Evolutionary conservation across 2,113 vertebrate genomes (phyloP).

Genomic region (Osmerus mordax): DNA sequence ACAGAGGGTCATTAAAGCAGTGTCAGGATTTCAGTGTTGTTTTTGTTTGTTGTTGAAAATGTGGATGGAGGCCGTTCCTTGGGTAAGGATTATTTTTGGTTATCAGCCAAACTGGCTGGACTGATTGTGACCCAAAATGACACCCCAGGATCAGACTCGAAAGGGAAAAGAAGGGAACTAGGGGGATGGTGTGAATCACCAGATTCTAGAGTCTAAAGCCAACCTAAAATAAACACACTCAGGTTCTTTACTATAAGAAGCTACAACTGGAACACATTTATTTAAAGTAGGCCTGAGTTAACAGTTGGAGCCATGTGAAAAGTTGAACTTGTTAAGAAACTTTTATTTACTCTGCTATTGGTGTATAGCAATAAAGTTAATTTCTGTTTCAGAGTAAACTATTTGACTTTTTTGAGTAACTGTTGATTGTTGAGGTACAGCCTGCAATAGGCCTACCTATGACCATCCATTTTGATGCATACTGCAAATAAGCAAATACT

Average conservation of each 20-base stretch:
- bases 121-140: conserved; percentile 40
- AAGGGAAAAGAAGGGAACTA: conserved; percentile 19
- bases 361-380: conserved; percentile 11
- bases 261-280: neutral
- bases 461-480: conserved; percentile 18
- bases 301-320: conserved; percentile 11
- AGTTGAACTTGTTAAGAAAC: conserved; percentile 18
- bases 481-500: conserved; percentile 38
- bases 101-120: conserved; percentile 43
- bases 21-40: conserved; percentile 34
- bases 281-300: neutral
- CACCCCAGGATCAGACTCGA: conserved; percentile 33
- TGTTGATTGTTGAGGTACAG: conserved; percentile 24
- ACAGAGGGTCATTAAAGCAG: conserved; percentile 51
- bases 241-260: conserved; percentile 15
- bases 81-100: conserved; percentile 50
- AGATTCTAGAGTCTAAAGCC: conserved; percentile 10
- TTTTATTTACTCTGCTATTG: no score
- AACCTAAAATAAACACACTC: conserved; percentile 2
- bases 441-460: neutral
- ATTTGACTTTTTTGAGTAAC: conserved; percentile 2
- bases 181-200: conserved; percentile 12
- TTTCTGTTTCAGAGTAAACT: conserved; percentile 8
- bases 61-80: conserved; percentile 26
- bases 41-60: conserved; percentile 47